Conservation (phyloP, 2,888 invertebrate species). For the Apotomis betuletana region DNA sequence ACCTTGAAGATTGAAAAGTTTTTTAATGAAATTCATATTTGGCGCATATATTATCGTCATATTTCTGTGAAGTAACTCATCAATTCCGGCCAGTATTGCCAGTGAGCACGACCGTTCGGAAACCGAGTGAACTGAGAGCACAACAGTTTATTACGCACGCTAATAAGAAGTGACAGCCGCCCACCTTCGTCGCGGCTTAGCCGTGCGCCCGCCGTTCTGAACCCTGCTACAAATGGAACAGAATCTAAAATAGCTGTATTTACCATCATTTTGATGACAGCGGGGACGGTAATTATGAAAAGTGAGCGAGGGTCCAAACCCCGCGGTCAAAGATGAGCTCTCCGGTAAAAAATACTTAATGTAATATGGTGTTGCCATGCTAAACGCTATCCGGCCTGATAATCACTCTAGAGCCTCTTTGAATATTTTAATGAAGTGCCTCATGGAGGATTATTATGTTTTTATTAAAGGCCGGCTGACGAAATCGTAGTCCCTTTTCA, state of each 20-base stretch:
- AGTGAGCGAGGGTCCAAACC: conserved; percentile 52
- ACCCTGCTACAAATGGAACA: conserved; percentile 50
- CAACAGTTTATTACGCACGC: conserved; percentile 59
- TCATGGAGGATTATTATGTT: conserved; percentile 68
- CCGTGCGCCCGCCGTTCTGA: conserved; percentile 61
- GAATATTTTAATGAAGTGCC: conserved; percentile 76
- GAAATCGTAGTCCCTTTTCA: conserved; percentile 52
- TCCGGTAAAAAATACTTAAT: conserved; percentile 65
- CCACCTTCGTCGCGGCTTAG: conserved; percentile 55
- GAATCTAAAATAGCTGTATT: conserved; percentile 67
- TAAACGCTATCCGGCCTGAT: conserved; percentile 72
- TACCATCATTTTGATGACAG: conserved; percentile 60
- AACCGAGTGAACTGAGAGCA: conserved; percentile 12
- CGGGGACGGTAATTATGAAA: conserved; percentile 71
- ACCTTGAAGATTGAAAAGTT: no score
- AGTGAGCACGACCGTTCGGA: conserved; percentile 16
- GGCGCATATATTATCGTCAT: no score
- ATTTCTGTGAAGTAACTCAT: neutral
- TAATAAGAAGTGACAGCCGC: conserved; percentile 69
- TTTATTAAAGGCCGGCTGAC: conserved; percentile 70
- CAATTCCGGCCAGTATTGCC: neutral
- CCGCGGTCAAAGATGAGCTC: conserved; percentile 64
- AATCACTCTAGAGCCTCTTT: conserved; percentile 72
- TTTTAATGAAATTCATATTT: no score
- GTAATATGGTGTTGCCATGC: conserved; percentile 68